Base-by-base conservation (phyloP, 1,140 invertebrate genomes). In the Drosophila kanapiae region DNA sequence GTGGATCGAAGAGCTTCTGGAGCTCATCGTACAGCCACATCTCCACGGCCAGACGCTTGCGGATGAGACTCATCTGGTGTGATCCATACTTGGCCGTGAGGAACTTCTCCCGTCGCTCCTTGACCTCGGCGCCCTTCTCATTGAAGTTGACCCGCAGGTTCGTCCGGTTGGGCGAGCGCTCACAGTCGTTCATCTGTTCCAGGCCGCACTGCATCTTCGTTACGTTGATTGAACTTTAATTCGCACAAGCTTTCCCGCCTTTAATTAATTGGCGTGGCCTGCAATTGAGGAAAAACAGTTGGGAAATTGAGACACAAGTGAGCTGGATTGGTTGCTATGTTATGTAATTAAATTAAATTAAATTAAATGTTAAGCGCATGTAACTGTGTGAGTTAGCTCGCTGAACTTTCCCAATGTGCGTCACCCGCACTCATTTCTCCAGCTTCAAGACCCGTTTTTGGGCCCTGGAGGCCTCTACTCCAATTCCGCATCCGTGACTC, bases 21-120 rank as follows among this genome's bases (percentile, higher is more conserved):
- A 99, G 94, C 93, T 98, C 96, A 91, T 99, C 98, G 93, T 98
- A 99, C 45, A 99, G 95, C 98, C 98, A 99, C 97, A 99, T 98
- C 94, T 99, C 98, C 10, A 99, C 98, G 11, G 97, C 96, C 63
- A 99, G 94, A 91, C 98, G 94, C 94, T 99, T 99, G 78, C 98
- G 95, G 86, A 99, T 99, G 71, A 99, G 95, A 85, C 96, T 97
- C 98, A 99, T 99, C 94, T 99, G 98, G 94, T 99, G 98, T 75
- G 97, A 97, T 61, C 98, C 98, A 91, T 99, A 99, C 93, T 99
- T 99, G 71, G 98, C 98, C 37, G 98, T 99, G 69, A 99, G 95
- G 93, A 99, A 99, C 93, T 98, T 98, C 93, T 98, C 97, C 38
- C 97, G 94, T 18, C 96, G 95, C 92, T 98, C 97, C 92, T 97